Base-by-base conservation (phyloP, 2,888 invertebrate species). In the Spodoptera exigua region DNA sequence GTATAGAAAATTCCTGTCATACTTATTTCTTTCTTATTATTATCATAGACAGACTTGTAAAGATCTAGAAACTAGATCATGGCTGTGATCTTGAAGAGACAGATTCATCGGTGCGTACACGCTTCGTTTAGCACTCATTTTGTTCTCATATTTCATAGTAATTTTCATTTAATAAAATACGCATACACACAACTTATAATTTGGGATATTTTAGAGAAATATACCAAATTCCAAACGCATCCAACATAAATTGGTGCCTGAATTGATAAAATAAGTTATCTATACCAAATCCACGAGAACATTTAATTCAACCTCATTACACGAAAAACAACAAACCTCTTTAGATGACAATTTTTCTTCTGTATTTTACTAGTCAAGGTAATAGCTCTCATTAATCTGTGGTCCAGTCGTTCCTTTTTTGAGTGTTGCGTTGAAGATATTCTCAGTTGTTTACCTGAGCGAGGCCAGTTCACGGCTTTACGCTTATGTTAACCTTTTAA, bases 401-500 rank as follows among this genome's bases (percentile, higher is more conserved):
- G 43, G 55, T 64, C 40, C 35, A 53, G 11, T 40, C 35, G 61
- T 61, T 73, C 41, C 59, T 68, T 76, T 27, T 79, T 76, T 60
- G 59, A 57, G 47, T 69, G 68, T 66, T 62, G 63, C 74, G 74
- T 79, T 70, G 78, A 80, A 79, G 62, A 74, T 82, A 82, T 78
- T 83, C 83, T 80, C 80, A 71, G 79, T 79, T 80, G 65, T 85
- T 85, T 82, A 79, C 83, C 80, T 75, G 64, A 72, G 70, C 77
- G 59, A 61, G 70, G 68, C 76, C 78, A 70, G 79, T 89, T 89
- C 76, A 90, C 87, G 88, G 85, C 80, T 80, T 83, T 78, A 85
- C 84, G 89, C 86, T 78, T 82, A 76, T 84, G 80, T 89, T 87
- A 87, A 82, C 88, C 86, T 88, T 89, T 88, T 87, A 87, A 89